Base-by-base conservation (phyloP, 2,888 invertebrate species). In the Thecophora atra region DNA sequence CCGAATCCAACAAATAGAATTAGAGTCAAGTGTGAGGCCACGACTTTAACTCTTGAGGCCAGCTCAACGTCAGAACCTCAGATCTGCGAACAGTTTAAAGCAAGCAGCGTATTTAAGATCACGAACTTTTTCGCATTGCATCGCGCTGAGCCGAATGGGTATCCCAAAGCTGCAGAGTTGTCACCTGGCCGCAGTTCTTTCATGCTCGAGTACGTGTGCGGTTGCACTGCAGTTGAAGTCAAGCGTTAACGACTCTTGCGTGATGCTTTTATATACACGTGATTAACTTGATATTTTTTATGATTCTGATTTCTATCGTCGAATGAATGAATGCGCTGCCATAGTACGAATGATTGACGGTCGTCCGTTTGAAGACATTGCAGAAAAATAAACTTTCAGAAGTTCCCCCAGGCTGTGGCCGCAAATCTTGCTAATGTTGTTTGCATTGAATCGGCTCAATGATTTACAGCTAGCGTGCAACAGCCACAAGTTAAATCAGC, bases 1-100 rank as follows among this genome's bases (percentile, higher is more conserved):
- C n/a, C n/a, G n/a, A n/a, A n/a, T n/a, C n/a, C 47, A 47, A 47
- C 47, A 47, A 47, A 47, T n/a, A n/a, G 47, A 47, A 47, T 47
- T 47, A n/a, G 15, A 47, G 47, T 47, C 47, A 47, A 47, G 47
- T 47, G 47, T 17, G 5, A 47, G 47, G 47, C 47, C 17, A n/a
- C 47, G n/a, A 47, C 47, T n/a, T 47, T 11, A n/a, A 47, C 47
- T 47, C 17, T 37, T 37, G 17, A 2, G n/a, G 47, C 47, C 47
- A 47, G 15, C 47, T 1, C 47, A 11, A 17, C 47, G 47, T 47
- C 17, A n/a, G 1, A 47, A n/a, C 47, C 47, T 47, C n/a, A n/a
- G n/a, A n/a, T n/a, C 47, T 8, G 47, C 47, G 5, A 17, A n/a
- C 47, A 47, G n/a, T 47, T n/a, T 47, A 5, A 5, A 17, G n/a